Percentiles rank a stretch among this genome's conserved stretches.
Conservation (phyloP, 2,113 vertebrate species). For the Nothobranchius furzeri region DNA sequence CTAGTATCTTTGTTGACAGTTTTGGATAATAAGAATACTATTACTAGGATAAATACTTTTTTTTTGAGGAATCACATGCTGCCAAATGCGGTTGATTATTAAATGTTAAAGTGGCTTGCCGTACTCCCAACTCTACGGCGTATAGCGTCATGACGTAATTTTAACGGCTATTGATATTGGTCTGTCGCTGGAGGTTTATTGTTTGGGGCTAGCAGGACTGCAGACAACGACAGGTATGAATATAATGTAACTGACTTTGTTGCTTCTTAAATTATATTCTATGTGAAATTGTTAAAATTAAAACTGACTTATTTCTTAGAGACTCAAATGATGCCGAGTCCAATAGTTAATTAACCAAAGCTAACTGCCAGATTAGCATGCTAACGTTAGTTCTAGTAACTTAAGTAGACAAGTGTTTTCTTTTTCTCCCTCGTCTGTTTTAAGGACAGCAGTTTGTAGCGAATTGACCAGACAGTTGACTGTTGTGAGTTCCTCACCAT, state of each 20-base stretch:
- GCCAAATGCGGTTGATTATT: too few species aligned
- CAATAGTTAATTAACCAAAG: neutral
- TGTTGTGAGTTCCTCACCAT: too few species aligned
- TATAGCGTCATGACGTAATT: constrained; percentile 29
- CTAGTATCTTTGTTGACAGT: too few species aligned
- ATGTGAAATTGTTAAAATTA: fast-evolving
- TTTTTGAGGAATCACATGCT: too few species aligned
- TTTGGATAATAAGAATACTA: too few species aligned
- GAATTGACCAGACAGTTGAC: neutral
- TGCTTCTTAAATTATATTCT: neutral
- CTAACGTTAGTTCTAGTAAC: constrained; percentile 47
- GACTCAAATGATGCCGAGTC: neutral
- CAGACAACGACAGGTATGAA: constrained; percentile 55
- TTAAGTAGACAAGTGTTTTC: neutral
- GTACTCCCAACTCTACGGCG: too few species aligned
- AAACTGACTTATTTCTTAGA: neutral
- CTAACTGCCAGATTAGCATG: constrained; percentile 29
- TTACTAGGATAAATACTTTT: too few species aligned
- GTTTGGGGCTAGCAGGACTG: constrained; percentile 49
- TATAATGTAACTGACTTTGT: neutral
- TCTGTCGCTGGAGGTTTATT: constrained; percentile 49
- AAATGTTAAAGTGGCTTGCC: too few species aligned
- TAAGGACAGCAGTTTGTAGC: too few species aligned
- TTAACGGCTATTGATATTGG: neutral
- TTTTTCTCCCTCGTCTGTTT: neutral